These are phyloP conservation scores for Lochmaea capreae DNA, from an alignment of 2,888 invertebrate species.

Conservation along the genomic window DNA sequence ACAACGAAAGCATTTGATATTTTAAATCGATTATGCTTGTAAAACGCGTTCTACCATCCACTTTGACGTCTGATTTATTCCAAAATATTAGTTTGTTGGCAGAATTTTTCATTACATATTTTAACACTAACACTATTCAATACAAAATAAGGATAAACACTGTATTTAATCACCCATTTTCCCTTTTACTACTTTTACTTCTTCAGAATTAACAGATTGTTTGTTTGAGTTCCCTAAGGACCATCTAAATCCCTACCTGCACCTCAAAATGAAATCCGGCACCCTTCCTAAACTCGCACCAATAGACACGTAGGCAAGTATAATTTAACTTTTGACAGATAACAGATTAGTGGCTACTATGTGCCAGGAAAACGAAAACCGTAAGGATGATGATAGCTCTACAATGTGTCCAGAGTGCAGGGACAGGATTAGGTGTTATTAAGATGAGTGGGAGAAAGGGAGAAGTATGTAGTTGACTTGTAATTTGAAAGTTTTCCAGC, in stretches of 20 bases:
- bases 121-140: no score
- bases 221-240: background rate
- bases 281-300: slow-evolving; percentile 48
- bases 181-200: background rate
- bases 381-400: slow-evolving; percentile 15
- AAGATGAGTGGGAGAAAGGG: background rate
- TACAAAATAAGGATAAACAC: no score
- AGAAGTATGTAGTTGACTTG: background rate
- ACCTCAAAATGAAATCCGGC: background rate
- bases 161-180: background rate
- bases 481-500: background rate
- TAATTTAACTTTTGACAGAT: slow-evolving; percentile 40
- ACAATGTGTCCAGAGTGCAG: slow-evolving; percentile 14
- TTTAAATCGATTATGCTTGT: no score
- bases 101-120: no score
- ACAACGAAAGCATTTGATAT: no score
- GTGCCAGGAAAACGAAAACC: slow-evolving; percentile 20
- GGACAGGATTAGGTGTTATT: slow-evolving; percentile 8
- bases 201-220: background rate
- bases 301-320: slow-evolving; percentile 28
- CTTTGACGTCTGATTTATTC: no score
- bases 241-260: background rate
- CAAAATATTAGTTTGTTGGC: no score
- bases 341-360: slow-evolving; percentile 32
- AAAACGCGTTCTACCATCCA: no score